Conservation (phyloP, 2,113 vertebrate species). For the Machaerirhynchus nigripectus region DNA sequence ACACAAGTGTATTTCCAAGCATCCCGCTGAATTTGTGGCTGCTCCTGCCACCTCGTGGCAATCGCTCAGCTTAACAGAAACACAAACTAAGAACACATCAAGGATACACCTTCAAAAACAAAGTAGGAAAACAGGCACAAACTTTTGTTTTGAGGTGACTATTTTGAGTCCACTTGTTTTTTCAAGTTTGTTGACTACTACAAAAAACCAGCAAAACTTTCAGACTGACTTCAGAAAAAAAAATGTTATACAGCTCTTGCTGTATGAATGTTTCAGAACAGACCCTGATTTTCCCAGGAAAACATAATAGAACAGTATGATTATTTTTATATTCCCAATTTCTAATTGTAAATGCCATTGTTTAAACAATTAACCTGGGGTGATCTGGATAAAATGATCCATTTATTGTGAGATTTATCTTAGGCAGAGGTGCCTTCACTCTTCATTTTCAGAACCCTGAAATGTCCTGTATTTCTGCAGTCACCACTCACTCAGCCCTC, state of each 20-base stretch:
- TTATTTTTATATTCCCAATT: background rate
- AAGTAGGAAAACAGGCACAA: background rate
- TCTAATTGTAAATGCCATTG: background rate
- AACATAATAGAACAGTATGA: background rate
- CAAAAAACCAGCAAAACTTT: background rate
- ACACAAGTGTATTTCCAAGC: background rate
- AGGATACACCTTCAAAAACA: background rate
- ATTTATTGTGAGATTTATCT: background rate
- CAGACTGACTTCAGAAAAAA: background rate
- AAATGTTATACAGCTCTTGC: background rate
- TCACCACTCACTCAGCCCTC: background rate
- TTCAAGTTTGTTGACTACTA: background rate
- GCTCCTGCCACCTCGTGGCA: constrained; percentile 51
- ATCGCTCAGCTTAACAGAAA: background rate
- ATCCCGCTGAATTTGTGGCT: background rate
- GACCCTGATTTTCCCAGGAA: background rate
- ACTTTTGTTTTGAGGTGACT: background rate
- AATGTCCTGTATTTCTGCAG: background rate
- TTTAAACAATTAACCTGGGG: background rate
- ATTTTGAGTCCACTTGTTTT: background rate
- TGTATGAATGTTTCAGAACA: background rate
- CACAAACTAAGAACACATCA: background rate
- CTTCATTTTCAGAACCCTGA: background rate
- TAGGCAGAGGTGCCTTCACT: background rate
- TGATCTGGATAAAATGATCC: background rate